phyloP scores from a whole-genome alignment of 2,113 vertebrate species.

The Cinclus mexicanus region DNA sequence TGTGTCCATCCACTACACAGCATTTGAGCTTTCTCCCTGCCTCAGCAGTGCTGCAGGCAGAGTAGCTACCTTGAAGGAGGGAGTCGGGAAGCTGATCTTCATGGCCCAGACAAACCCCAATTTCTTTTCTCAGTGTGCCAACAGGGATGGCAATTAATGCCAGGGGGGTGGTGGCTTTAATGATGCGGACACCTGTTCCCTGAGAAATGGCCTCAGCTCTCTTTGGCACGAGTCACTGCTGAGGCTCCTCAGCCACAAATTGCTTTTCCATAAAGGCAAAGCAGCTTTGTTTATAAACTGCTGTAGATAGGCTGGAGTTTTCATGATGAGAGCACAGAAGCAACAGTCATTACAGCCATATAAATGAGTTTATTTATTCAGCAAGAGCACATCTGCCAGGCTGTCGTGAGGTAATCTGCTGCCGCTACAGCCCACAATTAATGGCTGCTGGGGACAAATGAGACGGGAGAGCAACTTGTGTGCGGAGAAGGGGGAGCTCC shows the following conservation, averaged over 20 bases:
- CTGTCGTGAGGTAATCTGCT: slow-evolving; percentile 67
- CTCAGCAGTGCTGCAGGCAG: accelerated
- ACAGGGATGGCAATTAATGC: slow-evolving; percentile 60
- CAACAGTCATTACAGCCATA: slow-evolving; percentile 59
- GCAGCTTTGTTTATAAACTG: slow-evolving; percentile 73
- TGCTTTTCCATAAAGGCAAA: slow-evolving; percentile 72
- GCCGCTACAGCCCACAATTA: slow-evolving; percentile 39
- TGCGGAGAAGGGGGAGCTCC: background rate
- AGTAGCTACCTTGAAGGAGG: background rate
- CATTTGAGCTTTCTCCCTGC: background rate
- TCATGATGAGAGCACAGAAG: slow-evolving; percentile 68
- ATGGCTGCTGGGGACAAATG: slow-evolving; percentile 36
- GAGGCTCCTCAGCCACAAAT: slow-evolving; percentile 66
- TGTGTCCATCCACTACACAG: background rate
- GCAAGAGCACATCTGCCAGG: slow-evolving; percentile 58
- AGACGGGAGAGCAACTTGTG: background rate
- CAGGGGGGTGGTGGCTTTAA: slow-evolving; percentile 55
- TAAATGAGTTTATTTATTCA: slow-evolving; percentile 74
- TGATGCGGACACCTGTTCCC: slow-evolving; percentile 68
- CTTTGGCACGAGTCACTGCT: slow-evolving; percentile 47
- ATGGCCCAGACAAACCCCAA: background rate
- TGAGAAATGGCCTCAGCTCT: slow-evolving; percentile 58
- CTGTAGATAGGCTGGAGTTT: slow-evolving; percentile 65
- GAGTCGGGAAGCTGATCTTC: background rate
- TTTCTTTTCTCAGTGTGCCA: slow-evolving; percentile 49